phyloP scores from a whole-genome alignment of 2,888 invertebrate species.

The Drosophila monieri region DNA sequence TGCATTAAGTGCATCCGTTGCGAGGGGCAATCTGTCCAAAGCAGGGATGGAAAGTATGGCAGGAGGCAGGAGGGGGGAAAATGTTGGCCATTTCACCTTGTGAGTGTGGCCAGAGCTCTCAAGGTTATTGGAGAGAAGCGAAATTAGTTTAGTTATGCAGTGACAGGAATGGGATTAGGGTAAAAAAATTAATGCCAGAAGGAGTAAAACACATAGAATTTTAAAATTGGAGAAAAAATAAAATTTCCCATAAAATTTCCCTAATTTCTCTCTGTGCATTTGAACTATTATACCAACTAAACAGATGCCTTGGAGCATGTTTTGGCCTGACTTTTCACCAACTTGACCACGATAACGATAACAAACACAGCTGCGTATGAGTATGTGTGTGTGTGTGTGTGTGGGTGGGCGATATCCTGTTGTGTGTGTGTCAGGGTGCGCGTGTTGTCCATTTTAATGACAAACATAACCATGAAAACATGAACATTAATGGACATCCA shows the following conservation, averaged over 20 bases:
- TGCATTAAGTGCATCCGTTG: constrained; percentile 59
- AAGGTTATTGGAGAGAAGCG: constrained; percentile 45
- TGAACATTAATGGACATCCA: constrained; percentile 63
- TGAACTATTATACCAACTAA: background rate
- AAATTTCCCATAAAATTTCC: too few relatives aligned
- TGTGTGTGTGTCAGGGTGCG: constrained; percentile 20
- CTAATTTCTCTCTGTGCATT: background rate
- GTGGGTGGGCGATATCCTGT: constrained; percentile 33
- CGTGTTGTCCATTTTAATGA: constrained; percentile 57
- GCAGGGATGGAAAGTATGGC: background rate
- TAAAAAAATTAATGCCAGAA: too few relatives aligned
- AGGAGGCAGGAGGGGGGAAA: background rate
- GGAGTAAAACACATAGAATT: too few relatives aligned
- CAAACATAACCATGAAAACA: constrained; percentile 62
- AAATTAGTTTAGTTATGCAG: constrained; percentile 54
- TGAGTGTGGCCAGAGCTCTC: constrained; percentile 31
- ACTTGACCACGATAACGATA: constrained; percentile 34
- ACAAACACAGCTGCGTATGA: constrained; percentile 5
- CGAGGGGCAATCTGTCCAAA: background rate
- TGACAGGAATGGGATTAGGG: constrained; percentile 1
- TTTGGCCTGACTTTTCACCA: constrained; percentile 38
- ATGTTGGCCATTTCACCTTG: constrained; percentile 38
- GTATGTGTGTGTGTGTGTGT: background rate
- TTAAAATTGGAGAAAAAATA: too few relatives aligned
- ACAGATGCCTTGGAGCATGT: constrained; percentile 15